phyloP scores from a whole-genome alignment of 2,113 vertebrate species.

The Sporophila hypoxantha region DNA sequence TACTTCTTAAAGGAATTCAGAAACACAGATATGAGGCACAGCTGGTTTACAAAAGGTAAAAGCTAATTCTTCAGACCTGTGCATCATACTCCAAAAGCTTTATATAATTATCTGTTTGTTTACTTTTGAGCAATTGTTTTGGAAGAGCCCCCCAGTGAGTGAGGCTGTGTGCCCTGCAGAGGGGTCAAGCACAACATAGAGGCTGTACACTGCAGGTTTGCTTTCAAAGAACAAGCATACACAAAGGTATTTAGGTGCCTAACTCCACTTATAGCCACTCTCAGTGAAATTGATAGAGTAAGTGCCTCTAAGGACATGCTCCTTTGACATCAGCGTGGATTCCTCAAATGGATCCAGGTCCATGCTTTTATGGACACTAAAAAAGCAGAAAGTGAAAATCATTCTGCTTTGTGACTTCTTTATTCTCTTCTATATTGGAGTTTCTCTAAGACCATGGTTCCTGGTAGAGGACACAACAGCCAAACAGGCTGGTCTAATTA shows the following conservation, averaged over 20 bases:
- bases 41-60: not conserved
- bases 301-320: not conserved
- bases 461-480: not conserved
- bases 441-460: not conserved
- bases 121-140: not conserved
- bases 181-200: not conserved
- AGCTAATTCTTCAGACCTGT: not conserved
- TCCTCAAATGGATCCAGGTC: not conserved
- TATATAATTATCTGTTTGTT: not conserved
- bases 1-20: not conserved
- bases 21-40: not conserved
- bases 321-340: not conserved
- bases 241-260: not conserved
- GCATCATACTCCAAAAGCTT: not conserved
- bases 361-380: not conserved
- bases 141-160: not conserved
- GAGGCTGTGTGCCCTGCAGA: not conserved
- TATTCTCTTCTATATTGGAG: not conserved
- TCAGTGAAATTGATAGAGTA: not conserved
- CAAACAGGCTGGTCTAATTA: constrained; percentile 28
- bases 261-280: not conserved
- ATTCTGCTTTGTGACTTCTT: not conserved
- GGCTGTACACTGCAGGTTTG: not conserved
- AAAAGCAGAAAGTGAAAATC: not conserved
- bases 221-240: not conserved